A percentile compares a stretch with the other conserved stretches of the same genome.
Evolutionary conservation across 2,113 vertebrate species (phyloP).

Genomic region (Labrus mixtus): DNA sequence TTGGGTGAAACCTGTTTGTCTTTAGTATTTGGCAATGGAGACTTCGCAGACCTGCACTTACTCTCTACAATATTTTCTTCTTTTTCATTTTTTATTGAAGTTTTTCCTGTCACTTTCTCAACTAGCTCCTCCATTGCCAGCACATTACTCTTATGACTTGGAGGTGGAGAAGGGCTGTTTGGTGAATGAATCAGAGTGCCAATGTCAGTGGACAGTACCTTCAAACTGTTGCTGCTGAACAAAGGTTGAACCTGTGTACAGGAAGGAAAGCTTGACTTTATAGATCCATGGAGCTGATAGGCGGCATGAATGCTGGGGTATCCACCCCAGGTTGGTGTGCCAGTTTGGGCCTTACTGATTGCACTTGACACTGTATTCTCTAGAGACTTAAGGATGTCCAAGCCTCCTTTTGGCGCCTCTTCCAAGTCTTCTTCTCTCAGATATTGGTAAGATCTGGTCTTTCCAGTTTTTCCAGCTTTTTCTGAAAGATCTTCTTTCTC

Average conservation of each 20-base stretch:
- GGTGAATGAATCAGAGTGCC: constrained; percentile 91
- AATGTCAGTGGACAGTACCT: constrained; percentile 87
- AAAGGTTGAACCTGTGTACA: constrained; percentile 92
- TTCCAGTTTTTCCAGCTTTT: constrained; percentile 88
- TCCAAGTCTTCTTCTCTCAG: constrained; percentile 97
- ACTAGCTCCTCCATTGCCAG: constrained; percentile 98
- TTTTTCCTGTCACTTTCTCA: constrained; percentile 97
- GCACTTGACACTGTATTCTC: constrained; percentile 97
- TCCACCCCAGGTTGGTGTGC: constrained; percentile 96
- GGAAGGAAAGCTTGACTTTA: constrained; percentile 86
- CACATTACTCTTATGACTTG: constrained; percentile 94
- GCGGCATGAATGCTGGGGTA: constrained; percentile 99
- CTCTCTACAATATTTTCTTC: constrained; percentile 86
- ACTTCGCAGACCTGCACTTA: constrained; percentile 83
- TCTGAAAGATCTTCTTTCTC: constrained; percentile 90
- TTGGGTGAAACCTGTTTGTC: constrained; percentile 88
- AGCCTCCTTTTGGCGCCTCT: constrained; percentile 92
- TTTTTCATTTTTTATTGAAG: constrained; percentile 85
- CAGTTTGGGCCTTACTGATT: constrained; percentile 98
- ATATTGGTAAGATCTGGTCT: constrained; percentile 91
- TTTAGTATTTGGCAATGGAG: constrained; percentile 85
- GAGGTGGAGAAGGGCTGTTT: constrained; percentile 89
- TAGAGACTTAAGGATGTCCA: constrained; percentile 96
- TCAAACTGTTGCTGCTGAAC: constrained; percentile 86
- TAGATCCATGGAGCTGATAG: constrained; percentile 93